Evolutionary conservation across 2,888 invertebrate genomes (phyloP).

Genomic region (Chelonus formosanus): DNA sequence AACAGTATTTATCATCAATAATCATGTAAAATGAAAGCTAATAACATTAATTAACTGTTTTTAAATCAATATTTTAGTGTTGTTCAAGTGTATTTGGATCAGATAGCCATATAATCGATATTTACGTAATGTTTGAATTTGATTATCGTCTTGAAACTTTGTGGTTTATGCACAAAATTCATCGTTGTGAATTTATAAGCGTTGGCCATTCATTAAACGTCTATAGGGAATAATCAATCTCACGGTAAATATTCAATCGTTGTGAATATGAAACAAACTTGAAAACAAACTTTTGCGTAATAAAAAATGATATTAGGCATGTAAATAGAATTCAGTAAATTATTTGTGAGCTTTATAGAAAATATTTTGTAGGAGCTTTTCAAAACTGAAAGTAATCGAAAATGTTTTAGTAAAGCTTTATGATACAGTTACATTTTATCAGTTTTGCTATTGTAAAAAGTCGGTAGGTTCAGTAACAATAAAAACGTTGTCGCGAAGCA

Average conservation of each 20-base stretch:
- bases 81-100: conserved; percentile 16
- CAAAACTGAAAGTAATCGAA: conserved; percentile 1
- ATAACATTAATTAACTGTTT: no score
- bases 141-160: conserved; percentile 11
- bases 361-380: neutral
- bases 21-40: no score
- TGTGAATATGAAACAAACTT: neutral
- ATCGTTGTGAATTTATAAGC: neutral
- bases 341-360: neutral
- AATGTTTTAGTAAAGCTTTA: neutral
- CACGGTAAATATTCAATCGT: neutral
- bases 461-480: conserved; percentile 14
- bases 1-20: no score
- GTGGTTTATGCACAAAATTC: neutral
- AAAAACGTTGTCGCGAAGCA: conserved; percentile 19
- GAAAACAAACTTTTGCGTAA: neutral
- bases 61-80: neutral
- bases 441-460: neutral
- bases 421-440: conserved; percentile 4
- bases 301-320: neutral
- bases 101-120: conserved; percentile 13
- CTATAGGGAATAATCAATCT: neutral
- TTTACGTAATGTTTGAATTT: conserved; percentile 21
- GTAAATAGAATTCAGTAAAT: neutral
- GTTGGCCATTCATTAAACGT: neutral